Conservation (phyloP, 2,888 invertebrate species). For the Zaprionus bogoriensis region DNA sequence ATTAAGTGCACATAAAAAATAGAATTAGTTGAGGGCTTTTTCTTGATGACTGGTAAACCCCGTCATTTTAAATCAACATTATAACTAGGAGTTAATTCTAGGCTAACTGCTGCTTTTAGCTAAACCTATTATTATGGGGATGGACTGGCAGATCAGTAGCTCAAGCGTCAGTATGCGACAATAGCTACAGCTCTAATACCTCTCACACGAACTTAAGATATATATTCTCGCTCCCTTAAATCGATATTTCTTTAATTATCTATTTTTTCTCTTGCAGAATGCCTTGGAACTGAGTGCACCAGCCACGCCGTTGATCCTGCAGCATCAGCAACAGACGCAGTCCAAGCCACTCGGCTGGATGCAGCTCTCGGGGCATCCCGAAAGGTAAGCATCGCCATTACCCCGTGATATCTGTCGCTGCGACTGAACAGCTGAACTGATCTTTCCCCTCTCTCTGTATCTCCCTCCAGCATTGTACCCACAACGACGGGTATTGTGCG, state of each 20-base stretch:
- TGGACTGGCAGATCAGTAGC: no score
- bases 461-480: slow-evolving; percentile 89
- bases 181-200: background rate
- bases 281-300: slow-evolving; percentile 95
- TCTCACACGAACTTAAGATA: no score
- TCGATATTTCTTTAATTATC: background rate
- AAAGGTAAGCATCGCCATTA: slow-evolving; percentile 81
- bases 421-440: background rate
- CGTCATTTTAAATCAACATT: no score
- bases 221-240: background rate
- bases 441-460: background rate
- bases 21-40: background rate
- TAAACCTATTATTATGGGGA: background rate
- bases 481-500: slow-evolving; percentile 97
- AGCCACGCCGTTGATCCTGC: slow-evolving; percentile 92
- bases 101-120: background rate
- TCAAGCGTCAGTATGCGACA: no score
- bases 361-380: slow-evolving; percentile 96
- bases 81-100: background rate
- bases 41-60: background rate
- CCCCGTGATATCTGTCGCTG: no score
- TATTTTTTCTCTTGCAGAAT: slow-evolving; percentile 85
- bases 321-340: slow-evolving; percentile 83
- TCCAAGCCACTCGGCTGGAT: slow-evolving; percentile 87
- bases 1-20: background rate